phyloP scores from a whole-genome alignment of 2,113 vertebrate species.

The Rhinopithecus roxellana region DNA sequence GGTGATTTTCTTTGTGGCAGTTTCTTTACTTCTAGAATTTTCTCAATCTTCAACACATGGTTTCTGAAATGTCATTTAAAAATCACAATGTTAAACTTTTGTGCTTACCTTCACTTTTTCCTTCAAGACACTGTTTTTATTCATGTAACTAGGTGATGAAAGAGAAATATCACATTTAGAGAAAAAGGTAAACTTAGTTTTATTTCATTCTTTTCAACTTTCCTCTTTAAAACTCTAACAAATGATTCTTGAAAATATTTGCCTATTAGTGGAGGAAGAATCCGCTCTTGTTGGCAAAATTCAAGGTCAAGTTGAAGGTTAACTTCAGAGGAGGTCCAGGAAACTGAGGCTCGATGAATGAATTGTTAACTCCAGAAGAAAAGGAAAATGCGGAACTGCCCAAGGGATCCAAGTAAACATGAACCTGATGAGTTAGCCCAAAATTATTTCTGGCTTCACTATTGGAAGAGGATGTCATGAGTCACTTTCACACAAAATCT shows the following conservation, averaged over 20 bases:
- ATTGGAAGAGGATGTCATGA: accelerated
- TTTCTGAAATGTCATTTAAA: not conserved
- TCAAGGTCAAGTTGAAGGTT: not conserved
- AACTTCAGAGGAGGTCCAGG: not conserved
- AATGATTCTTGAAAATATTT: not conserved
- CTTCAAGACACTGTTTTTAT: not conserved
- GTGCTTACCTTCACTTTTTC: constrained; percentile 34
- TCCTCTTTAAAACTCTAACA: not conserved
- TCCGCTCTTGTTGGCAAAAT: not conserved
- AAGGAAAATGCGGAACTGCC: not conserved
- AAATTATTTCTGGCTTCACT: not conserved
- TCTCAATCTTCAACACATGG: not conserved
- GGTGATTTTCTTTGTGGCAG: not conserved
- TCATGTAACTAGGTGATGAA: not conserved
- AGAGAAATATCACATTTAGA: not conserved
- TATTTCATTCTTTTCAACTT: not conserved
- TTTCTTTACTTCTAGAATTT: not conserved
- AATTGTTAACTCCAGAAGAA: not conserved
- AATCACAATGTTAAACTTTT: not conserved
- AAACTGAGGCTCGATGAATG: not conserved
- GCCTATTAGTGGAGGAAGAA: not conserved
- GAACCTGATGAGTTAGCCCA: not conserved
- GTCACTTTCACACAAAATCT: not conserved
- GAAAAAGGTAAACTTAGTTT: not conserved
- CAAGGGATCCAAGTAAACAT: accelerated